phyloP scores from a whole-genome alignment of 2,797 vertebrate genomes.

The Otolemur crassicaudatus region DNA sequence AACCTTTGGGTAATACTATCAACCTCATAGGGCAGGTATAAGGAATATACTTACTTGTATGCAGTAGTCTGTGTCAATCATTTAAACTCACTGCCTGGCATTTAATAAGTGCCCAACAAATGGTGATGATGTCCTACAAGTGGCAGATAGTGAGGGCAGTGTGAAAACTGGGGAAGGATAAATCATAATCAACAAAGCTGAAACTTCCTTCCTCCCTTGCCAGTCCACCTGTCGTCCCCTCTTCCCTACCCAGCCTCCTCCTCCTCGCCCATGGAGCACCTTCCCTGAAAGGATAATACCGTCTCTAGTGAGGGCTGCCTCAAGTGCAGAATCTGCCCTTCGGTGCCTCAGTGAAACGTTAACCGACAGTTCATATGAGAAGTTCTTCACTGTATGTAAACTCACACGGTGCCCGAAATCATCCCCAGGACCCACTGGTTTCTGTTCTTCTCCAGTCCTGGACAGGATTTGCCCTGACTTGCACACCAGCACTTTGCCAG shows the following conservation, averaged over 20 bases:
- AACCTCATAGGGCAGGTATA: not conserved
- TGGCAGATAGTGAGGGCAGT: not conserved
- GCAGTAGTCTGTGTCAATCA: not conserved
- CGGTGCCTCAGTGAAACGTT: slow-evolving; percentile 92
- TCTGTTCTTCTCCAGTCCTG: not conserved
- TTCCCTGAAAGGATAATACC: too few relatives aligned
- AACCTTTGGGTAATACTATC: not conserved
- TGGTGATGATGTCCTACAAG: not conserved
- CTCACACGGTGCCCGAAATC: slow-evolving; percentile 92
- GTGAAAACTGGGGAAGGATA: not conserved
- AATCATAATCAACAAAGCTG: not conserved
- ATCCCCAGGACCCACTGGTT: not conserved
- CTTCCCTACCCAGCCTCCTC: not conserved
- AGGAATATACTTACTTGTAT: not conserved
- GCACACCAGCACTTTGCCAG: not conserved
- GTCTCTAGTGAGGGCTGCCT: not conserved
- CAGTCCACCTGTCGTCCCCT: not conserved
- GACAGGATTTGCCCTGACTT: not conserved
- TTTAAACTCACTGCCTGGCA: not conserved
- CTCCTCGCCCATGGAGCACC: not conserved
- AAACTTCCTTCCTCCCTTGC: not conserved
- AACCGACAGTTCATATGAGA: slow-evolving; percentile 87
- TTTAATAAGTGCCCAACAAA: not conserved
- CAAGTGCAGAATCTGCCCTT: slow-evolving; percentile 87
- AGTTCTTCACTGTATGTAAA: slow-evolving; percentile 95